Evolutionary conservation across 2,888 invertebrate species (phyloP).

Genomic region (Dicranocentrus wangi): DNA sequence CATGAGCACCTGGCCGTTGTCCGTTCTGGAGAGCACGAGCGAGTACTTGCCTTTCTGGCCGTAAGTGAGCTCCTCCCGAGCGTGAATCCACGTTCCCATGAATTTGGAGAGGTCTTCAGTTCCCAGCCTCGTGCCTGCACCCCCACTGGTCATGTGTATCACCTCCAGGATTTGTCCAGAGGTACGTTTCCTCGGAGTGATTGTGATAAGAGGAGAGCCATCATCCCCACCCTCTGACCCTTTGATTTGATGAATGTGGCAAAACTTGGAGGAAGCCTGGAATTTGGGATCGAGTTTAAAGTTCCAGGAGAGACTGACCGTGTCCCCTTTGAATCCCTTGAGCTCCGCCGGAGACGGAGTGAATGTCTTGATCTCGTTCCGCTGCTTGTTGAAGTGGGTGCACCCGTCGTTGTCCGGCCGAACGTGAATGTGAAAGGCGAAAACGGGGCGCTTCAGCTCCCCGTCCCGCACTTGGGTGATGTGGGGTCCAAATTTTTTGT

Average conservation of each 20-base stretch:
- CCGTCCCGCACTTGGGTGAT: constrained; percentile 58
- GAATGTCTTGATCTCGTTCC: constrained; percentile 62
- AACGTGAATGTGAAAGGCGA: constrained; percentile 64
- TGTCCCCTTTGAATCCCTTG: constrained; percentile 54
- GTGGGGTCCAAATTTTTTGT: constrained; percentile 40
- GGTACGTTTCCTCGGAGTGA: constrained; percentile 52
- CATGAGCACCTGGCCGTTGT: constrained; percentile 45
- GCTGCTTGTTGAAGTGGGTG: constrained; percentile 61
- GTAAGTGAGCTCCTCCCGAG: constrained; percentile 50
- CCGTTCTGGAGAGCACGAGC: constrained; percentile 31
- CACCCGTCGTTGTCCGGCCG: constrained; percentile 68
- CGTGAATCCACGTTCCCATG: constrained; percentile 68
- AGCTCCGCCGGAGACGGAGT: constrained; percentile 34
- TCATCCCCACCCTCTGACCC: constrained; percentile 64
- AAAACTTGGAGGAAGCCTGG: constrained; percentile 63
- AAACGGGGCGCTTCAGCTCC: constrained; percentile 50
- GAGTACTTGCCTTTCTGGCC: constrained; percentile 32
- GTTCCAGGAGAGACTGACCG: constrained; percentile 66
- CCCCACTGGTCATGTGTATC: constrained; percentile 44
- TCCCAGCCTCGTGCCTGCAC: constrained; percentile 8
- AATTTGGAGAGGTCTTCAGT: constrained; percentile 41
- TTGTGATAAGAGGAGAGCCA: constrained; percentile 61
- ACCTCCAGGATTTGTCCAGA: constrained; percentile 40
- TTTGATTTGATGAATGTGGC: constrained; percentile 70
- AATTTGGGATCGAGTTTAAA: constrained; percentile 66